A percentile compares a stretch with the other conserved stretches of the same genome.
phyloP scores from a whole-genome alignment of 2,113 vertebrate genomes.

The Gracilinanus agilis region DNA sequence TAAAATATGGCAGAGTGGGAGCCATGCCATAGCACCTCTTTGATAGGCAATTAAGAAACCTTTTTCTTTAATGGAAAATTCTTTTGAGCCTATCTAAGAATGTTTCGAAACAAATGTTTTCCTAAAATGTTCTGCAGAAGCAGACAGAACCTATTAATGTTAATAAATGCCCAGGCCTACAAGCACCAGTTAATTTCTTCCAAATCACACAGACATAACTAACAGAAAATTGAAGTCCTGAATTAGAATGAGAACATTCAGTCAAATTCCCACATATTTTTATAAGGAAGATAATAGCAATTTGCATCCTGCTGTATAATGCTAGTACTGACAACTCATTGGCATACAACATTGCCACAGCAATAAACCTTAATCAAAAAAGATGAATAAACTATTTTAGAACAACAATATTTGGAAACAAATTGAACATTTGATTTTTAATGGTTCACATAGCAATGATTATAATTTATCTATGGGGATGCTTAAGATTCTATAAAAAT shows the following conservation, averaged over 20 bases:
- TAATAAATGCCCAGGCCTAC: background rate
- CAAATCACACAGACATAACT: background rate
- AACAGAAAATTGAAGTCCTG: conserved; percentile 35
- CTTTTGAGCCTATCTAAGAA: conserved; percentile 2
- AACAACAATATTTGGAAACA: conserved; percentile 40
- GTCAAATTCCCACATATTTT: background rate
- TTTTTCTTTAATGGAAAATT: conserved; percentile 14
- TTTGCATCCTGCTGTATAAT: conserved; percentile 38
- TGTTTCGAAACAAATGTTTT: conserved; percentile 34
- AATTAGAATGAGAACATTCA: conserved; percentile 39
- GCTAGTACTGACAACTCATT: conserved; percentile 29
- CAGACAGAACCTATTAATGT: conserved; percentile 1
- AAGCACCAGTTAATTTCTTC: background rate
- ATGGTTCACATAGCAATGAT: conserved; percentile 40
- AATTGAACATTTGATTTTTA: conserved; percentile 50
- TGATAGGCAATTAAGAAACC: background rate
- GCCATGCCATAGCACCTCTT: background rate
- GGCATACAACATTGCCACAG: conserved; percentile 25
- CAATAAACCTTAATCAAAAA: conserved; percentile 45
- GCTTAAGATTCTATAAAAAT: conserved; percentile 51
- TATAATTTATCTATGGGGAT: conserved; percentile 11
- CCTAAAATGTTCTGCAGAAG: conserved; percentile 15
- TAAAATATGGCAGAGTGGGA: background rate
- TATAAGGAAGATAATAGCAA: background rate
- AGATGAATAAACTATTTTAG: conserved; percentile 53